phyloP scores from a whole-genome alignment of 2,113 vertebrate species.

The Ciconia maguari region DNA sequence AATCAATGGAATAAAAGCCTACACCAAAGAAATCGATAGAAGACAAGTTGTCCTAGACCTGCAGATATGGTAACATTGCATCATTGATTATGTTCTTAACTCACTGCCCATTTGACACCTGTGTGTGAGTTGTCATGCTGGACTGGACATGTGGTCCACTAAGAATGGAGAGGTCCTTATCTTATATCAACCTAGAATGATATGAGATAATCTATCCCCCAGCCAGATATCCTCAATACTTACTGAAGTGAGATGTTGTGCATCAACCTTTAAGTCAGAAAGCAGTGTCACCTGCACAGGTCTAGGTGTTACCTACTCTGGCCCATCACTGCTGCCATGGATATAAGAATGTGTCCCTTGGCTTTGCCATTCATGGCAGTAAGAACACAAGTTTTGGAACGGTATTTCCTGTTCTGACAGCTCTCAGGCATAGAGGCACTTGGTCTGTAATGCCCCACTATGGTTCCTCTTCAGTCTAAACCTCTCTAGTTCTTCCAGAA shows the following conservation, averaged over 20 bases:
- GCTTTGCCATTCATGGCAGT: background rate
- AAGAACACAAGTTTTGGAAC: background rate
- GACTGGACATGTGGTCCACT: background rate
- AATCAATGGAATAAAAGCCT: constrained; percentile 86
- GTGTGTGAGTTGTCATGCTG: background rate
- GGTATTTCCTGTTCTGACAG: background rate
- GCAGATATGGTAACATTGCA: constrained; percentile 80
- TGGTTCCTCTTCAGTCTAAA: background rate
- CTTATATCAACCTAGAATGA: background rate
- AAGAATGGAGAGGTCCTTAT: background rate
- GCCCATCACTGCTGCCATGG: background rate
- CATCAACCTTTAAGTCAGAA: background rate
- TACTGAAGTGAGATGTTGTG: background rate
- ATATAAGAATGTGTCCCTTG: background rate
- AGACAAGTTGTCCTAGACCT: constrained; percentile 89
- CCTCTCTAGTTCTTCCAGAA: constrained; percentile 1
- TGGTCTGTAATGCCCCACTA: background rate
- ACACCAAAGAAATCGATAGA: constrained; percentile 83
- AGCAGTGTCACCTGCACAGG: background rate
- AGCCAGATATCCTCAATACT: background rate
- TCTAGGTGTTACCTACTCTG: background rate
- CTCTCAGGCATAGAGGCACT: background rate
- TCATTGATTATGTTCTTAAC: background rate
- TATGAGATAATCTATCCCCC: background rate
- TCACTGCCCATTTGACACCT: background rate